phyloP scores from a whole-genome alignment of 1,140 invertebrate genomes.

The Cydia fagiglandana region DNA sequence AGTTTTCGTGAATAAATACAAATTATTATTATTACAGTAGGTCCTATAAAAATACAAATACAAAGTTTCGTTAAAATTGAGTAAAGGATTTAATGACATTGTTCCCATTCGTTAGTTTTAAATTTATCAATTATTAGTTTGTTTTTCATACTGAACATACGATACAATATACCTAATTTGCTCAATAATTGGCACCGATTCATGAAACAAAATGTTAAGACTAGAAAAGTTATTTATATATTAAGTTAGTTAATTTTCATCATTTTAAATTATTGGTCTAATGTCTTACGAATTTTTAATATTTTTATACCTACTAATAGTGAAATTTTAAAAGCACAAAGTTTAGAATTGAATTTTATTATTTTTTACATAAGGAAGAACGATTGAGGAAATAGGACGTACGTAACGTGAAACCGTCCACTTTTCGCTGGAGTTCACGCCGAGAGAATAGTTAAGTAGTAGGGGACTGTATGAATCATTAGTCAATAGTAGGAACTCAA shows the following conservation, averaged over 20 bases:
- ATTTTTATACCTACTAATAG: too few relatives aligned
- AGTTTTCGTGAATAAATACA: neutral
- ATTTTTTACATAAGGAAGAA: neutral
- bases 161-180: constrained; percentile 12
- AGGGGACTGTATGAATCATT: too few relatives aligned
- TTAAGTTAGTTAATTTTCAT: too few relatives aligned
- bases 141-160: constrained; percentile 25
- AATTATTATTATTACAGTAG: neutral
- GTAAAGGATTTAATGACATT: constrained; percentile 43
- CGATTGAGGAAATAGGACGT: neutral
- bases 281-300: neutral
- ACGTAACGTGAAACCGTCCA: neutral
- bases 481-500: too few relatives aligned
- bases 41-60: constrained; percentile 29
- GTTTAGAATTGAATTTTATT: neutral
- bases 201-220: constrained; percentile 29
- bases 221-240: neutral
- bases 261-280: neutral
- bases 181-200: constrained; percentile 50
- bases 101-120: constrained; percentile 50
- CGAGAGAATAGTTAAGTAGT: too few relatives aligned
- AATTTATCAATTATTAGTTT: constrained; percentile 40
- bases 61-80: constrained; percentile 15
- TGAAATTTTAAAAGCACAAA: constrained; percentile 14
- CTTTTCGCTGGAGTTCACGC: too few relatives aligned